These are phyloP conservation scores for Erannis defoliaria DNA, from an alignment of 2,888 invertebrate genomes.

Conservation along the genomic window DNA sequence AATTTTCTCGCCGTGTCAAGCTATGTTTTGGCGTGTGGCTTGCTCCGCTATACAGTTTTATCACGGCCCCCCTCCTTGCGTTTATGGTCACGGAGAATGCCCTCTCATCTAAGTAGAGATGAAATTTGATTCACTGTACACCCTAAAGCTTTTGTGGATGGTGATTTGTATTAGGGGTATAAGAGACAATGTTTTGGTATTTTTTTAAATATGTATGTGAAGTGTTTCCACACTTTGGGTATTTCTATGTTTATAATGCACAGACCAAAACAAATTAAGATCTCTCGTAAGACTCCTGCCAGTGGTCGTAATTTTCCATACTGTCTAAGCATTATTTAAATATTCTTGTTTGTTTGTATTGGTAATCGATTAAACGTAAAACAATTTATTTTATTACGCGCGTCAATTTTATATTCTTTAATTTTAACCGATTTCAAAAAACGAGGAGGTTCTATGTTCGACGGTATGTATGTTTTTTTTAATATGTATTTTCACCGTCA, in stretches of 20 bases:
- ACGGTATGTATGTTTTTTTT: too few species aligned
- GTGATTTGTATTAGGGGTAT: neutral
- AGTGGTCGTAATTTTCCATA: too few species aligned
- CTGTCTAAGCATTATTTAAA: too few species aligned
- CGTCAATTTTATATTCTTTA: neutral
- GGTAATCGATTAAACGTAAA: neutral
- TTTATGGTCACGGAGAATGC: slow-evolving; percentile 37
- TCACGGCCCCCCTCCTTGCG: slow-evolving; percentile 72
- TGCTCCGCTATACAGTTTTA: slow-evolving; percentile 79
- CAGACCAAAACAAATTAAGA: too few species aligned
- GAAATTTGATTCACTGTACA: slow-evolving; percentile 67
- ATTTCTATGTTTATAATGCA: too few species aligned
- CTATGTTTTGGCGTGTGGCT: slow-evolving; percentile 74
- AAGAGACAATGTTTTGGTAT: neutral
- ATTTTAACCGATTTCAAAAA: too few species aligned
- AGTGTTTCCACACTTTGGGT: too few species aligned
- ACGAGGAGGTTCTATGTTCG: too few species aligned
- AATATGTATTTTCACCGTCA: too few species aligned
- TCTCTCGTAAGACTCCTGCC: too few species aligned
- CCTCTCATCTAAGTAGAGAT: slow-evolving; percentile 70
- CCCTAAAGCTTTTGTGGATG: slow-evolving; percentile 24
- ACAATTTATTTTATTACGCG: neutral
- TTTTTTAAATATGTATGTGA: neutral
- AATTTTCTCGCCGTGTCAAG: slow-evolving; percentile 67
- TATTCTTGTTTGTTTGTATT: neutral